These are phyloP conservation scores for Buathra laborator DNA, from an alignment of 2,888 invertebrate genomes.

Conservation along the genomic window DNA sequence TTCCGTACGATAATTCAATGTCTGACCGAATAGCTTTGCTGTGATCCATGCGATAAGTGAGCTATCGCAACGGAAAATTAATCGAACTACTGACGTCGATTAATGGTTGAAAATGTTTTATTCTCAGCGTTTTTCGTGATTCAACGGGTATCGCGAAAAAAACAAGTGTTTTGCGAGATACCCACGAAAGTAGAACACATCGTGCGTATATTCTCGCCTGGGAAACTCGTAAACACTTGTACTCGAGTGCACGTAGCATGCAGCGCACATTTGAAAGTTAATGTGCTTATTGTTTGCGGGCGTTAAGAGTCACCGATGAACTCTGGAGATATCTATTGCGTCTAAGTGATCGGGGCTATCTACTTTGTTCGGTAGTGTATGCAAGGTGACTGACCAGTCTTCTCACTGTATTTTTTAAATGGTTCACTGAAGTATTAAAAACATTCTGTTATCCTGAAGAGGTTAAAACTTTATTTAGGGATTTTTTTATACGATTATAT, in stretches of 20 bases:
- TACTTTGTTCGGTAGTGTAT: not conserved
- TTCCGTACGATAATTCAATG: not conserved
- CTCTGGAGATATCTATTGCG: not conserved
- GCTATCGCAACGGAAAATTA: not conserved
- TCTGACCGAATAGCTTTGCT: not conserved
- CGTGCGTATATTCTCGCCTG: not conserved
- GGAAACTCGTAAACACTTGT: not conserved
- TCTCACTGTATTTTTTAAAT: not conserved
- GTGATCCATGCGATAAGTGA: not conserved
- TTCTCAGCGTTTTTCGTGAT: not conserved
- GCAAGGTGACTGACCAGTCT: not conserved
- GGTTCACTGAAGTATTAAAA: no score
- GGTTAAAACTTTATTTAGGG: no score
- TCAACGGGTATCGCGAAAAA: not conserved
- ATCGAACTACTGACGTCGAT: conserved; percentile 16
- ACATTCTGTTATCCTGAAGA: no score
- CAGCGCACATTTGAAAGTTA: not conserved
- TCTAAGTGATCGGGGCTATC: not conserved
- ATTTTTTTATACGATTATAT: no score
- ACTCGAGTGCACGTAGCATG: not conserved
- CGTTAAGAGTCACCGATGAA: conserved; percentile 2
- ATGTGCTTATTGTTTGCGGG: conserved; percentile 2
- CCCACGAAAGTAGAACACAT: conserved; percentile 1
- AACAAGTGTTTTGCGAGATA: not conserved
- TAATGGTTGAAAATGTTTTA: conserved; percentile 1